A percentile compares a stretch with the other conserved stretches of the same genome.
Evolutionary conservation across 2,888 invertebrate genomes (phyloP).

Genomic region (Dasypogon diadema): DNA sequence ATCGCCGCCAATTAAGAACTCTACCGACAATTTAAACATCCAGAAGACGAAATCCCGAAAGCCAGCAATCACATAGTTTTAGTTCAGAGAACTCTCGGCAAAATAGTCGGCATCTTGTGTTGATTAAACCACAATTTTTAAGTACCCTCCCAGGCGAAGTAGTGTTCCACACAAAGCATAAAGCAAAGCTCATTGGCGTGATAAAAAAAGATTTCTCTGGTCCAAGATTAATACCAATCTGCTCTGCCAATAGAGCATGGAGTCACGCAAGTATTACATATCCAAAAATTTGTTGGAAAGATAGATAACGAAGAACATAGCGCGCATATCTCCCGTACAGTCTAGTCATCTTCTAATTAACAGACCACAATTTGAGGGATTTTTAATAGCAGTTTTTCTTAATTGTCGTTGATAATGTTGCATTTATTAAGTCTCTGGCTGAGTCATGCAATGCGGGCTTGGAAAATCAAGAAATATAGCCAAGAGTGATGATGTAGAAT

Average conservation of each 20-base stretch:
- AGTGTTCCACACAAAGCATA: conserved; percentile 30
- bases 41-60: conserved; percentile 28
- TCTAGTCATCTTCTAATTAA: conserved; percentile 22
- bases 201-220: conserved; percentile 49
- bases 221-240: conserved; percentile 38
- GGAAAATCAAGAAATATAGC: no score
- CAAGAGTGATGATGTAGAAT: no score
- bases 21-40: conserved; percentile 41
- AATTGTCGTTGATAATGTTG: conserved; percentile 17
- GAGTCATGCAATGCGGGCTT: conserved; percentile 17
- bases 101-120: conserved; percentile 13
- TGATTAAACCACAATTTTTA: conserved; percentile 29
- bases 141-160: background rate
- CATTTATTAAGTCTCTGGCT: background rate
- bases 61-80: conserved; percentile 41
- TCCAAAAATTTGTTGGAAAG: background rate
- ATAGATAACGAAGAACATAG: background rate
- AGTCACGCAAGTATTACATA: conserved; percentile 28
- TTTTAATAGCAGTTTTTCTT: background rate
- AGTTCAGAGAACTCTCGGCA: conserved; percentile 30
- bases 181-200: conserved; percentile 50
- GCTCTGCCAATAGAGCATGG: background rate
- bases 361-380: conserved; percentile 26
- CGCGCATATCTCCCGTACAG: background rate
- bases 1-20: conserved; percentile 24